Conservation (phyloP, 2,888 invertebrate species). For the Cotesia congregata region DNA sequence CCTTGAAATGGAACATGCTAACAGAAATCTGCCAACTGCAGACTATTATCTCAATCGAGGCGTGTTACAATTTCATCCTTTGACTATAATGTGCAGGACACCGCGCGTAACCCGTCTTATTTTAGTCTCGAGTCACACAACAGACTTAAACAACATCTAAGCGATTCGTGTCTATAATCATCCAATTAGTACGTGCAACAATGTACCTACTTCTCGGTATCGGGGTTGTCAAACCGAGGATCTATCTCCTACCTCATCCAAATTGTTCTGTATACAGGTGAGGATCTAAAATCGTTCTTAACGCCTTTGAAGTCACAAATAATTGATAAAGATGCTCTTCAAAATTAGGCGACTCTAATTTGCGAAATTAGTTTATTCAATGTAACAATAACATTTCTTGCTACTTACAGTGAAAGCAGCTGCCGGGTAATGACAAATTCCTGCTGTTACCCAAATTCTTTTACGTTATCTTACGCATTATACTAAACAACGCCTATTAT, state of each 20-base stretch:
- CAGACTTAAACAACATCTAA: slow-evolving; percentile 16
- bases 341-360: not conserved
- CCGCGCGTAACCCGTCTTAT: not conserved
- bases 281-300: not conserved
- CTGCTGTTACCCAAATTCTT: too few relatives aligned
- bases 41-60: slow-evolving; percentile 34
- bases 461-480: too few relatives aligned
- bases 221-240: not conserved
- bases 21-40: not conserved
- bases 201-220: slow-evolving; percentile 14
- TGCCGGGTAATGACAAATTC: not conserved
- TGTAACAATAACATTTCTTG: not conserved
- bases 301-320: not conserved
- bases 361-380: not conserved
- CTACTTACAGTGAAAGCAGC: not conserved
- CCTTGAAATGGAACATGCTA: not conserved
- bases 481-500: too few relatives aligned
- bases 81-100: not conserved
- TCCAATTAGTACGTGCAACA: slow-evolving; percentile 31
- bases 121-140: slow-evolving; percentile 14
- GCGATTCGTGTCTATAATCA: slow-evolving; percentile 32
- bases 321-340: not conserved
- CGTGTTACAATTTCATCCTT: slow-evolving; percentile 33
- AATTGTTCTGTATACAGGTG: not conserved
- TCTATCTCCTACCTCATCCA: not conserved